Evolutionary conservation across 2,113 vertebrate genomes (phyloP).

Genomic region (Salvelinus namaycush): DNA sequence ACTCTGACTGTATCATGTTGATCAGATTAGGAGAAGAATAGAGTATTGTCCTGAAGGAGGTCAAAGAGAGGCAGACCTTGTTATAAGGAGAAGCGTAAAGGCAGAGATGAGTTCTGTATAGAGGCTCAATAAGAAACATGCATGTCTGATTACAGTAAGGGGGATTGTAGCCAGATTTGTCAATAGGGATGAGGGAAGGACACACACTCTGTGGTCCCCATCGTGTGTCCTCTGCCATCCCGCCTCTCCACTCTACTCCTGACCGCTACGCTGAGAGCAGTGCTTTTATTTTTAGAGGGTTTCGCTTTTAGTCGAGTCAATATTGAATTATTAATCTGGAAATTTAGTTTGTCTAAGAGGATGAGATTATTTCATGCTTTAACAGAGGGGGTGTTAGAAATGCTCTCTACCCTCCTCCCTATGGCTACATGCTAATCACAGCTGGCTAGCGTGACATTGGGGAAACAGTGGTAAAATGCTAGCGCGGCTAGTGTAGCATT

Average conservation of each 20-base stretch:
- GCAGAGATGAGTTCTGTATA: not conserved
- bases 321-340: conserved; percentile 53
- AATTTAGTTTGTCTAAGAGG: conserved; percentile 32
- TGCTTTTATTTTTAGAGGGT: conserved; percentile 43
- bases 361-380: conserved; percentile 23
- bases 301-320: conserved; percentile 34
- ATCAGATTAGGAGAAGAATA: not conserved
- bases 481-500: not conserved
- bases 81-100: no score
- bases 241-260: not conserved
- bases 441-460: not conserved
- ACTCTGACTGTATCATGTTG: not conserved
- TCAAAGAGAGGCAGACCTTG: not conserved
- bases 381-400: conserved; percentile 8
- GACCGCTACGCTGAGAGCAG: not conserved
- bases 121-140: not conserved
- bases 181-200: not conserved
- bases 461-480: not conserved
- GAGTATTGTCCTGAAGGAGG: not conserved
- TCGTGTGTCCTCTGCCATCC: not conserved
- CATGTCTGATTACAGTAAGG: not conserved
- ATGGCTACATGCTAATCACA: not conserved
- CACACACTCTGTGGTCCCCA: not conserved
- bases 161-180: not conserved
- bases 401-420: not conserved